These are phyloP conservation scores for Helicoverpa zea DNA, from an alignment of 1,140 invertebrate species.

Conservation along the genomic window DNA sequence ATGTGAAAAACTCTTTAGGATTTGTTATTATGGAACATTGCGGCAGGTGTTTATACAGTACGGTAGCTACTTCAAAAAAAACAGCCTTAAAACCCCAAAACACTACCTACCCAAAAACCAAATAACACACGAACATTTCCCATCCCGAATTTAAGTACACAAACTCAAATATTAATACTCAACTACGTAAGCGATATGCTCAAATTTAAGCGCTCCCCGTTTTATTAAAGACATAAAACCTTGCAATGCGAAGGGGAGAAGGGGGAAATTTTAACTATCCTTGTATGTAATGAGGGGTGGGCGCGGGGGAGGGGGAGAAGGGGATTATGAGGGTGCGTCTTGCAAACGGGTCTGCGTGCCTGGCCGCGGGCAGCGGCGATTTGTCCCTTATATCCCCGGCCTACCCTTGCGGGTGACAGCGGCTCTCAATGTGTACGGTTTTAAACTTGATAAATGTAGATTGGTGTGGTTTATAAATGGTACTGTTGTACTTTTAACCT, in stretches of 20 bases:
- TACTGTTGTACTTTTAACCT: neutral
- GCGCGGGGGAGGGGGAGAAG: constrained; percentile 48
- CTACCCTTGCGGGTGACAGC: constrained; percentile 62
- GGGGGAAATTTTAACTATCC: constrained; percentile 76
- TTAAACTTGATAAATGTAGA: constrained; percentile 40
- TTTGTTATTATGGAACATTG: too few species aligned
- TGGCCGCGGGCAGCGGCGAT: constrained; percentile 78
- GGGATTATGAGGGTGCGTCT: constrained; percentile 82
- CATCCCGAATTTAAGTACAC: neutral
- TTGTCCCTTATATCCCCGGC: constrained; percentile 76
- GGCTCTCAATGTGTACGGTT: constrained; percentile 65
- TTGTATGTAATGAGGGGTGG: constrained; percentile 79
- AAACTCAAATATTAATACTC: constrained; percentile 37
- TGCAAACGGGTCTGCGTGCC: constrained; percentile 83
- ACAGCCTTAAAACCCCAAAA: neutral
- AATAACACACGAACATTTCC: neutral
- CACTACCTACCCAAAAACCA: neutral
- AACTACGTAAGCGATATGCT: constrained; percentile 15
- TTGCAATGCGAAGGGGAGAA: constrained; percentile 63
- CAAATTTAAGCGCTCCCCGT: constrained; percentile 54
- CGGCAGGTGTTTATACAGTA: too few species aligned
- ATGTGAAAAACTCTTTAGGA: too few species aligned
- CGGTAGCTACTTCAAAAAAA: neutral
- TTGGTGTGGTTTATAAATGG: neutral
- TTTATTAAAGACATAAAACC: constrained; percentile 84